Conservation (phyloP, 2,113 vertebrate genomes). For the Sphyrna mokarran region DNA sequence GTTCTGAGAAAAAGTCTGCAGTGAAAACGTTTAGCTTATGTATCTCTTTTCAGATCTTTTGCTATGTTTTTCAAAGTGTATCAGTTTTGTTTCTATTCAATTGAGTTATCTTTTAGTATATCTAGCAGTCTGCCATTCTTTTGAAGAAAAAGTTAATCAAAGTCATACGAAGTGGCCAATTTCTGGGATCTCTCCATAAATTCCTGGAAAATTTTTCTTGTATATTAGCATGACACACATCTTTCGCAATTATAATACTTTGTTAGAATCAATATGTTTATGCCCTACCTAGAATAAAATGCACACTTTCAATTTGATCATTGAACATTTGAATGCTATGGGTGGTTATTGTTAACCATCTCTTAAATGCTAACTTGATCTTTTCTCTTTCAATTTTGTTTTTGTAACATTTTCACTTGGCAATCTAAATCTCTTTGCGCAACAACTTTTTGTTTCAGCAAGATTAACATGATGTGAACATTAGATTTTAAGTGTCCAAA, state of each 20-base stretch:
- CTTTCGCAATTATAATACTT: background rate
- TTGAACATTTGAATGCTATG: background rate
- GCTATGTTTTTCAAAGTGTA: background rate
- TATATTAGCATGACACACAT: background rate
- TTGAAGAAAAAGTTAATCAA: background rate
- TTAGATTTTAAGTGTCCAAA: background rate
- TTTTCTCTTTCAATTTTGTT: background rate
- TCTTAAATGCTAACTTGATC: background rate
- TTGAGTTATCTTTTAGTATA: background rate
- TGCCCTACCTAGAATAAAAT: background rate
- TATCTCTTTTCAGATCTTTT: background rate
- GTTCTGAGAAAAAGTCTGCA: background rate
- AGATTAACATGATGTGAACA: background rate
- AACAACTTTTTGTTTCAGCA: background rate
- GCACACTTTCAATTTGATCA: background rate
- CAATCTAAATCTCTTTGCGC: background rate
- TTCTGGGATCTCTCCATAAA: background rate
- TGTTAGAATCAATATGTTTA: background rate
- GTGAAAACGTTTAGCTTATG: background rate
- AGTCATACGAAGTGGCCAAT: background rate
- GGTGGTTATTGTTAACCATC: background rate
- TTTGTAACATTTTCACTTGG: background rate
- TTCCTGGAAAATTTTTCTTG: background rate
- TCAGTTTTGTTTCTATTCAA: background rate
- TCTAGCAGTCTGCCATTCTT: background rate